Base-by-base conservation (phyloP, 2,113 vertebrate genomes). In the Zosterops pallidus region DNA sequence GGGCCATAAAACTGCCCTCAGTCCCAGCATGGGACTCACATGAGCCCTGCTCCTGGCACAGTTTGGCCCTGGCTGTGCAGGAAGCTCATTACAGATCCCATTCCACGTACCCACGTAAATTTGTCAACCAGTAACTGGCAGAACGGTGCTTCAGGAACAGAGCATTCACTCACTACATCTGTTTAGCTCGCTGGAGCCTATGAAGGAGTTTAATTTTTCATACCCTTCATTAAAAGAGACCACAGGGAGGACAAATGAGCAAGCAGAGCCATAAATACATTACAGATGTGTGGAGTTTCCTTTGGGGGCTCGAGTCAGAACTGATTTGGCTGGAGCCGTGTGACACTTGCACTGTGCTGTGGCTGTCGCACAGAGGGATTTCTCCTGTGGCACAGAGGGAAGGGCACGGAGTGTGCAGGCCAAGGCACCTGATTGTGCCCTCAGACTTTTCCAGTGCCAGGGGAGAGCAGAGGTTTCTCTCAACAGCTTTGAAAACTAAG, bases 141-240 rank as follows among this genome's bases (percentile, higher is more conserved):
- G 64, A 60, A 56, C 6, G 52, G 46, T 35, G 37, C 60, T 76
- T 55, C 72, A 94, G 63, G 63, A 89, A 44, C 93, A 89, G 6
- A 65, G 31, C 7, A 0, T 64, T 86, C 78, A 29, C 89, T 92
- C 86, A 42, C 83, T 88, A 68, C 11, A 6, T 50, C 72, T 70
- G 71, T 55, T 96, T 92, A 42, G 82, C 49, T 96, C n/a, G 28
- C 91, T 86, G 77, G 78, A 94, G 89, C 44, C 79, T 81, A 37
- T 10, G 71, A 95, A 80, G 65, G 60, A 77, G 84, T 96, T 97
- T 92, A 93, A 87, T 85, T 97, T 97, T 92, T 97, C 77, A 95
- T 89, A 83, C 60, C 71, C 77, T 93, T 79, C 86, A 56, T 93
- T 96, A 87, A 80, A 89, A 95, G 76, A 78, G 81, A 88, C 94